A percentile compares a stretch with the other conserved stretches of the same genome.
phyloP scores from a whole-genome alignment of 2,888 invertebrate genomes.

The Idaea dimidiata region DNA sequence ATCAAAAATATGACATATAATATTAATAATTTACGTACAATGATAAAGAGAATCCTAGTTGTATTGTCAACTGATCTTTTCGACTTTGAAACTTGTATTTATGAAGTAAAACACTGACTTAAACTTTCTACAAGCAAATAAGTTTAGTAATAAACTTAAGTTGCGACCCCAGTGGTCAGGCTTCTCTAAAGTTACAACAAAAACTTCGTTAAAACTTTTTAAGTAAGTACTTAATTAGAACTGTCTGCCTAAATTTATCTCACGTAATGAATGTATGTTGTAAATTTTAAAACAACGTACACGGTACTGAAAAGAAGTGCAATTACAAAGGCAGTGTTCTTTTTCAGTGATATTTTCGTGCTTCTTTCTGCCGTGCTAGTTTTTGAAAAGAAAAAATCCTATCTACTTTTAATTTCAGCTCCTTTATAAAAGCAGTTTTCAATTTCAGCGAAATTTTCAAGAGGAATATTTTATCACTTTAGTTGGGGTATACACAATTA shows the following conservation, averaged over 20 bases:
- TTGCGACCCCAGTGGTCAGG: neutral
- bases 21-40: neutral
- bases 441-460: no score
- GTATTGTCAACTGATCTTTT: neutral
- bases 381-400: no score
- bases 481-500: no score
- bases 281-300: neutral
- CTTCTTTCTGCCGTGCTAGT: no score
- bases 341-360: no score
- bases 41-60: neutral
- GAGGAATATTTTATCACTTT: no score
- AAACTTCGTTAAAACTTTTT: neutral
- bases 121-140: neutral
- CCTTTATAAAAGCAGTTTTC: no score
- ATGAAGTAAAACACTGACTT: neutral
- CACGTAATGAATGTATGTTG: neutral
- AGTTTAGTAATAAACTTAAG: neutral
- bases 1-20: neutral
- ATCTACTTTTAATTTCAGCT: no score
- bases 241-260: neutral
- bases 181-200: neutral
- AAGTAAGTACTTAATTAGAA: constrained; percentile 1
- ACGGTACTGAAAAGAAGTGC: no score
- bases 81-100: neutral
- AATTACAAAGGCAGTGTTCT: no score